phyloP scores from a whole-genome alignment of 2,797 vertebrate genomes.

The Dallia pectoralis region DNA sequence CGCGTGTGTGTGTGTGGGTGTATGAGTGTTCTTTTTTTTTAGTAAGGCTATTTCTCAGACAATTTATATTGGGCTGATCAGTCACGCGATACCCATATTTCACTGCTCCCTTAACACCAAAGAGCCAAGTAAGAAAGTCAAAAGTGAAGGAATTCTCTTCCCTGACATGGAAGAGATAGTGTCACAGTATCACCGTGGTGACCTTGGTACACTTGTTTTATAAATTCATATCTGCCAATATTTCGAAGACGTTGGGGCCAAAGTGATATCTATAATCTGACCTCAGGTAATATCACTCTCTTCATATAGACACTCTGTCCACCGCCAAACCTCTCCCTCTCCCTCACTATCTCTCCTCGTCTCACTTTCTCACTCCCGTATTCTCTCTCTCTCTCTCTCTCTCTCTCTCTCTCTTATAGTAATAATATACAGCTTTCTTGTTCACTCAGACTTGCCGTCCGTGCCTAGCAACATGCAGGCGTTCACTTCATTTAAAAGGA shows the following conservation, averaged over 20 bases:
- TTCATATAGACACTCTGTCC: slow-evolving; percentile 40
- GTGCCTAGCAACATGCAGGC: neutral
- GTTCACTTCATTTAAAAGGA: neutral
- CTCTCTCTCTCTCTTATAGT: slow-evolving; percentile 26
- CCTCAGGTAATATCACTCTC: slow-evolving; percentile 47
- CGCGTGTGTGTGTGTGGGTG: neutral
- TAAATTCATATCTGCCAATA: too few species aligned
- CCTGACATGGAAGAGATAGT: slow-evolving; percentile 20
- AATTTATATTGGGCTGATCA: neutral
- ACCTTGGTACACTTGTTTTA: slow-evolving; percentile 39
- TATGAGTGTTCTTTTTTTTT: neutral
- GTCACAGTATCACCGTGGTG: slow-evolving; percentile 26
- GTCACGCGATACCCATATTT: neutral
- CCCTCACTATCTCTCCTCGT: slow-evolving; percentile 8
- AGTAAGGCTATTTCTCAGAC: neutral
- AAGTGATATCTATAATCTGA: too few species aligned
- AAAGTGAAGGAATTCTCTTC: neutral
- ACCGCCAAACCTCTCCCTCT: slow-evolving; percentile 15
- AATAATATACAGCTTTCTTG: slow-evolving; percentile 20
- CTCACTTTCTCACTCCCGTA: neutral
- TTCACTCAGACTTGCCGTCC: neutral
- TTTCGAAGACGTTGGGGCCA: too few species aligned
- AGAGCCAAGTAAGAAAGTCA: neutral
- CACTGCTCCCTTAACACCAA: neutral
- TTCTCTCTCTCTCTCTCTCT: slow-evolving; percentile 20